Evolutionary conservation across 2,113 vertebrate species (phyloP).

Genomic region (Orthonyx spaldingii): DNA sequence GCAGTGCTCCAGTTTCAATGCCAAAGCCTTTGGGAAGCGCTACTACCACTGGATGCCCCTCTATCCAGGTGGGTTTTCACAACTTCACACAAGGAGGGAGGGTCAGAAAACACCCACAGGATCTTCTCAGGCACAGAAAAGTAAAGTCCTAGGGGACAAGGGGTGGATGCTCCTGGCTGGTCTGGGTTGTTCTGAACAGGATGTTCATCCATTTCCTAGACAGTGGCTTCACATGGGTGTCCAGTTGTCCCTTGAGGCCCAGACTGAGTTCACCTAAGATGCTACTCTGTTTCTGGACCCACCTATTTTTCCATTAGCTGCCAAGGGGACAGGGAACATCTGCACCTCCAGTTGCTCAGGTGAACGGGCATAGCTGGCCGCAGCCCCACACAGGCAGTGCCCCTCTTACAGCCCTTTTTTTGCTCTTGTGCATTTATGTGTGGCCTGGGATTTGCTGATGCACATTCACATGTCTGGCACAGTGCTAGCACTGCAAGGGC

Average conservation of each 20-base stretch:
- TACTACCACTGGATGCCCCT: constrained; percentile 85
- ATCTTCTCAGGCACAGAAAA: neutral
- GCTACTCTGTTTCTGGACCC: neutral
- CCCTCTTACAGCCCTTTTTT: neutral
- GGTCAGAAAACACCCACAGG: neutral
- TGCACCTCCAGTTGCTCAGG: neutral
- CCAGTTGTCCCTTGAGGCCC: neutral
- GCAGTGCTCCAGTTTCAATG: constrained; percentile 86
- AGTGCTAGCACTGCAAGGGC: neutral
- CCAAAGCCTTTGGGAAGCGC: constrained; percentile 81
- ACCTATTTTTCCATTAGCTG: neutral
- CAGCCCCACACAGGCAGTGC: neutral
- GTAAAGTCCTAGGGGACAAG: neutral
- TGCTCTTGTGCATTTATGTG: neutral
- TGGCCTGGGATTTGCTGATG: neutral
- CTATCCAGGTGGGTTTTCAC: constrained; percentile 78
- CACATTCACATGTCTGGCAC: neutral
- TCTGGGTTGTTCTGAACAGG: neutral
- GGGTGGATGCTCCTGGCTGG: neutral
- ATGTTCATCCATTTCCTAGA: neutral
- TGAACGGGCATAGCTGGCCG: neutral
- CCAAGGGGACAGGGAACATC: neutral
- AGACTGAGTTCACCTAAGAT: neutral
- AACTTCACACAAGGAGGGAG: neutral
- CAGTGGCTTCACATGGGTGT: neutral